Percentiles rank a stretch among this genome's conserved stretches.
Conservation (phyloP, 1,140 invertebrate genomes). For the Lordiphosa mommai region DNA sequence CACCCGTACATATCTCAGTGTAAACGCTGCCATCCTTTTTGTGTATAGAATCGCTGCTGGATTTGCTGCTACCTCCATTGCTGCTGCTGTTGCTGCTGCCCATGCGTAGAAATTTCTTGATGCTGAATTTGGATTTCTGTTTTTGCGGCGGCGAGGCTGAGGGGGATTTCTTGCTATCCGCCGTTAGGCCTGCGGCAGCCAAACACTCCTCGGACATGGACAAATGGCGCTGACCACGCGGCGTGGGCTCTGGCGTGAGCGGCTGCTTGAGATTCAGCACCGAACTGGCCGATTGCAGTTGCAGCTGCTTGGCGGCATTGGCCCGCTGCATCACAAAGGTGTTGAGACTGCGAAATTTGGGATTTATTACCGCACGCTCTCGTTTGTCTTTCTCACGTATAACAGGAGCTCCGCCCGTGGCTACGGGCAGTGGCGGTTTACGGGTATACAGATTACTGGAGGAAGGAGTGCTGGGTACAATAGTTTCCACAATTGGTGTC, state of each 20-base stretch:
- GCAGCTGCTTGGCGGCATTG: slow-evolving; percentile 69
- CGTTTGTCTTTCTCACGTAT: slow-evolving; percentile 88
- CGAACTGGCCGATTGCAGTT: slow-evolving; percentile 63
- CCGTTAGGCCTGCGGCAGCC: slow-evolving; percentile 64
- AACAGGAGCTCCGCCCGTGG: slow-evolving; percentile 83
- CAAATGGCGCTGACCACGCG: slow-evolving; percentile 82
- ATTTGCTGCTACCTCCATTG: slow-evolving; percentile 49
- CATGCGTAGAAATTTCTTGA: slow-evolving; percentile 91
- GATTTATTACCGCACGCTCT: slow-evolving; percentile 85
- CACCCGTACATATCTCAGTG: slow-evolving; percentile 71
- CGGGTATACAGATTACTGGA: slow-evolving; percentile 80
- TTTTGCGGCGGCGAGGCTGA: slow-evolving; percentile 81
- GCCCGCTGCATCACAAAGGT: slow-evolving; percentile 72
- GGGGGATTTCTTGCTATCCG: slow-evolving; percentile 51
- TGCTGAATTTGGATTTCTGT: slow-evolving; percentile 87
- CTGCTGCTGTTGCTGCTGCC: slow-evolving; percentile 81
- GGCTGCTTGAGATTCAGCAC: slow-evolving; percentile 68
- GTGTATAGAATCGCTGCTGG: slow-evolving; percentile 37
- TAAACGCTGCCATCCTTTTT: slow-evolving; percentile 72
- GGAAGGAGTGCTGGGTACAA: not conserved
- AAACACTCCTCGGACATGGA: slow-evolving; percentile 88
- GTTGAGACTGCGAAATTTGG: slow-evolving; percentile 82
- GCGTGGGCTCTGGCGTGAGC: slow-evolving; percentile 83
- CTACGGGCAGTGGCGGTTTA: slow-evolving; percentile 81
- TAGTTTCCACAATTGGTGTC: not conserved